phyloP scores from a whole-genome alignment of 1,140 invertebrate species.

The Drosophila navojoa region DNA sequence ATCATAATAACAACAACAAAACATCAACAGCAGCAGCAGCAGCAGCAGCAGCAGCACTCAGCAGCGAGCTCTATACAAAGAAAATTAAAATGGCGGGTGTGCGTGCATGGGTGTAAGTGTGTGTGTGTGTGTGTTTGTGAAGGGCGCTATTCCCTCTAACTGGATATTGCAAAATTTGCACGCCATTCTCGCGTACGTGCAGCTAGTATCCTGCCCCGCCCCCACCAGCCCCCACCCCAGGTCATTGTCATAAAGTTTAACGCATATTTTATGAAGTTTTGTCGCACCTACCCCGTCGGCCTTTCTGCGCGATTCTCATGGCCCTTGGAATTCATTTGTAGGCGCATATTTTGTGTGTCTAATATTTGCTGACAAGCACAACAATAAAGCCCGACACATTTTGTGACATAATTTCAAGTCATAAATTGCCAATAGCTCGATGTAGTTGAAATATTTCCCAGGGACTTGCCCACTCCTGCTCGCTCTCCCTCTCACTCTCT shows the following conservation, averaged over 20 bases:
- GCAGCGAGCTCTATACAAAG: constrained; percentile 33
- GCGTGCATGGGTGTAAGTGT: constrained; percentile 9
- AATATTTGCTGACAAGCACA: constrained; percentile 31
- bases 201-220: neutral
- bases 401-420: constrained; percentile 76
- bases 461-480: constrained; percentile 4
- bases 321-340: constrained; percentile 43
- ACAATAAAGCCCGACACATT: constrained; percentile 25
- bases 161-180: constrained; percentile 53
- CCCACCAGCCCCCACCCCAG: constrained; percentile 11
- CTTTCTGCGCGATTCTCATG: neutral
- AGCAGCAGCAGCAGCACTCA: constrained; percentile 47
- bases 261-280: constrained; percentile 59
- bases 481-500: neutral
- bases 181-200: constrained; percentile 55
- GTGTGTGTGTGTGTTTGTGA: constrained; percentile 1
- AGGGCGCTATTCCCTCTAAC: constrained; percentile 3
- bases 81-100: constrained; percentile 51
- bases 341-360: constrained; percentile 50
- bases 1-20: constrained; percentile 59
- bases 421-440: constrained; percentile 72
- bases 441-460: constrained; percentile 13
- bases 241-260: constrained; percentile 58
- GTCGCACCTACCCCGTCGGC: neutral
- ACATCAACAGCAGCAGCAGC: constrained; percentile 46